phyloP scores from a whole-genome alignment of 2,113 vertebrate species.

The Catharus fuscescens region DNA sequence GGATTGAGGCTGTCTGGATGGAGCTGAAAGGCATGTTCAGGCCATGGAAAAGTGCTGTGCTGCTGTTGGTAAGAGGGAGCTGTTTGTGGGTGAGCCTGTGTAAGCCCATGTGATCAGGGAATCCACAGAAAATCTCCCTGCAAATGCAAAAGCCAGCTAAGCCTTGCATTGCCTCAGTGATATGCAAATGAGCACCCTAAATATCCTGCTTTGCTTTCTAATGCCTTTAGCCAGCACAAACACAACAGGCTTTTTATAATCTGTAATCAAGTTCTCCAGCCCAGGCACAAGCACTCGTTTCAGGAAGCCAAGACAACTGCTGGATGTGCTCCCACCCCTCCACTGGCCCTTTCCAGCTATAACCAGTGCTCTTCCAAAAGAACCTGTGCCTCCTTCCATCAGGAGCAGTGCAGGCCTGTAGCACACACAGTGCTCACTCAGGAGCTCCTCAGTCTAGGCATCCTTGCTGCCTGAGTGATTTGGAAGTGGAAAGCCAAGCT shows the following conservation, averaged over 20 bases:
- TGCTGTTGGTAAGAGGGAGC: background rate
- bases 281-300: background rate
- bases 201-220: slow-evolving; percentile 55
- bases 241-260: slow-evolving; percentile 39
- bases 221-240: slow-evolving; percentile 47
- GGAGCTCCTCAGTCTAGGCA: background rate
- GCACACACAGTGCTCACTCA: background rate
- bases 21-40: slow-evolving; percentile 26
- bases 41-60: slow-evolving; percentile 28
- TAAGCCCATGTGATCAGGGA: slow-evolving; percentile 23
- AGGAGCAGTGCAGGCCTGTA: background rate
- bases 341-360: background rate
- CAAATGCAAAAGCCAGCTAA: slow-evolving; percentile 38
- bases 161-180: slow-evolving; percentile 41
- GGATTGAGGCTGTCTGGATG: slow-evolving; percentile 41
- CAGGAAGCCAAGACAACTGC: background rate
- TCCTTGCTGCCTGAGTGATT: slow-evolving; percentile 11
- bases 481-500: slow-evolving; percentile 33
- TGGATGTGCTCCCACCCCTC: background rate
- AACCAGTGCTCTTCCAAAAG: background rate
- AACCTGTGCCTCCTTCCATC: background rate
- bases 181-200: slow-evolving; percentile 56
- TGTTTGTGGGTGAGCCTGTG: slow-evolving; percentile 1
- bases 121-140: slow-evolving; percentile 35
- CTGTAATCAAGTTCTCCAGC: slow-evolving; percentile 8